These are phyloP conservation scores for Brevimyrus niger DNA, from an alignment of 2,113 vertebrate genomes.

Conservation along the genomic window DNA sequence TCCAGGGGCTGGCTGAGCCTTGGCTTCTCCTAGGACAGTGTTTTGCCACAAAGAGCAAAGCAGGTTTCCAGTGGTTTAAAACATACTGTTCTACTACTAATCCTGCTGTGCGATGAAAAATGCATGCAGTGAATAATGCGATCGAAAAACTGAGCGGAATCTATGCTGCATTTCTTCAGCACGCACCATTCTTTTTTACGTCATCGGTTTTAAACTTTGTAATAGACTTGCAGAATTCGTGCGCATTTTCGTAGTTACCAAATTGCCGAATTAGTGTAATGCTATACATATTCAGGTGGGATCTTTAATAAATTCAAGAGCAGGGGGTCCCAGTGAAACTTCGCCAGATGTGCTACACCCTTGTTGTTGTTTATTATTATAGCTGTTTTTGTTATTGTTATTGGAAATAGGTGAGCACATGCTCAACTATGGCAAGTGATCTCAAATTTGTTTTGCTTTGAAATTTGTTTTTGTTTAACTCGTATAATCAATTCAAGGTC, in stretches of 20 bases:
- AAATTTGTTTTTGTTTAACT: not conserved
- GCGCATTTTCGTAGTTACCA: not conserved
- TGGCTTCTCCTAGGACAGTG: not conserved
- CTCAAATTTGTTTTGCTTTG: not conserved
- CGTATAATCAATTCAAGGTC: not conserved
- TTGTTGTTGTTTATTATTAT: not conserved
- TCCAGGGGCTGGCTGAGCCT: not conserved
- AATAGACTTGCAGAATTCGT: not conserved
- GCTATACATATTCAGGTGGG: not conserved
- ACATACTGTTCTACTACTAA: not conserved
- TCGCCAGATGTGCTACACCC: not conserved
- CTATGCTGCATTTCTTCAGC: not conserved
- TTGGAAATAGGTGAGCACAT: not conserved
- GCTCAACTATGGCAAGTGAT: not conserved
- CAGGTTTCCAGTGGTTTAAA: not conserved
- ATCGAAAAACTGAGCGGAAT: not conserved
- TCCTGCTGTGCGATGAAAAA: not conserved
- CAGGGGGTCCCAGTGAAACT: not conserved
- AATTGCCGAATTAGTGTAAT: not conserved
- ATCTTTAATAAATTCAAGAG: not conserved
- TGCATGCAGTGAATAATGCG: not conserved
- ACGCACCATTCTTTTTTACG: not conserved
- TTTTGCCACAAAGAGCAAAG: not conserved
- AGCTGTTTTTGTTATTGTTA: not conserved
- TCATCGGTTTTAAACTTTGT: not conserved